Base-by-base conservation (phyloP, 1,140 invertebrate genomes). In the Zaprionus capensis region DNA sequence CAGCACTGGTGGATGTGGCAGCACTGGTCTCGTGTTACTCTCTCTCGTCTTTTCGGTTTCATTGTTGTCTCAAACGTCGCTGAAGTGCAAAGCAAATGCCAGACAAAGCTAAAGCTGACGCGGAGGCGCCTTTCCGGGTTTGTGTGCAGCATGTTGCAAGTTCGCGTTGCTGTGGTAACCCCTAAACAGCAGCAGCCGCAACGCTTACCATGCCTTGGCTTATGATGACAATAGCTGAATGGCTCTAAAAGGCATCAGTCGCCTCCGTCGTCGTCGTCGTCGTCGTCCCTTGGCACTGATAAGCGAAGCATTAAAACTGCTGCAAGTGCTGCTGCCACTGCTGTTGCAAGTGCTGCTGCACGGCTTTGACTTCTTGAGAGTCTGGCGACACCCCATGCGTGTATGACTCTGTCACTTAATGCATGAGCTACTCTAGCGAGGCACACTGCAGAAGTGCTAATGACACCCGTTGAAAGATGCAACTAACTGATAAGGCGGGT, bases 151-250 rank as follows among this genome's bases (percentile, higher is more conserved):
- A 62, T 34, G 51, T 64, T 65, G 70, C 63, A 69, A 71, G 51
- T 71, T 74, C 51, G 38, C 56, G 46, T 14, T 36, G 22, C 51
- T 62, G 66, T 36, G 22, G 63, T 66, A 67, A 73, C 56, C 69
- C 63, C 70, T 58, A 67, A 72, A 63, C 36, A 57, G 53, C 57
- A 46, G 31, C 56, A n/a, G 14, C 34, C 12, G 56, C 65, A 41
- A 53, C 17, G 9, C 28, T 26, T 11, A 69, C 38, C 28, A 56
- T 44, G 41, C 24, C 68, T 55, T 61, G 36, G 56, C 69, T 66
- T 61, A 61, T 76, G 62, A 71, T 61, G 69, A 76, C 74, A 76
- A 76, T 76, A 70, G 67, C 62, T 67, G 63, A 61, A 74, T 71
- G 62, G 46, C 61, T 66, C 49, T 76, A n/a, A 66, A 71, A 71